phyloP scores from a whole-genome alignment of 2,888 invertebrate genomes.

The Acrocyrtus sp. region DNA sequence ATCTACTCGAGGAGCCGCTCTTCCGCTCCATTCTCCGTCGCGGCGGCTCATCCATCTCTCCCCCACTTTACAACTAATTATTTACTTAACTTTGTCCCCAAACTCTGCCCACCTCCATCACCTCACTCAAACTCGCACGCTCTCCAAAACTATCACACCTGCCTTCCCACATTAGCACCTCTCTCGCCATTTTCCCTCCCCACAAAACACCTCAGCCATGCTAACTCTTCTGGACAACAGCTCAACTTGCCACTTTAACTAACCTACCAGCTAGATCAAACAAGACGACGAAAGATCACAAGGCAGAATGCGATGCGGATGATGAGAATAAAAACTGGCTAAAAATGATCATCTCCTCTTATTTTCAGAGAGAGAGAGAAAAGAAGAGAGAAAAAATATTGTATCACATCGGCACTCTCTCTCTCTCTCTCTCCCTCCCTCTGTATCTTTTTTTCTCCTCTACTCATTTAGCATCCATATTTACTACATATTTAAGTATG shows the following conservation, averaged over 20 bases:
- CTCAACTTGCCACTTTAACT: too few relatives aligned
- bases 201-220: not conserved
- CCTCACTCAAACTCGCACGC: not conserved
- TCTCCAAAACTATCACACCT: not conserved
- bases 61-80: not conserved
- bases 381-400: too few relatives aligned
- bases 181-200: not conserved
- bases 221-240: too few relatives aligned
- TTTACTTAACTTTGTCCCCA: not conserved
- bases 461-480: too few relatives aligned
- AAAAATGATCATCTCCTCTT: slow-evolving; percentile 39
- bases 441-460: not conserved
- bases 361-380: slow-evolving; percentile 22
- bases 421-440: not conserved
- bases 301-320: slow-evolving; percentile 7
- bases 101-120: not conserved
- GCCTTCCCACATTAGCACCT: not conserved
- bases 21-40: slow-evolving; percentile 52
- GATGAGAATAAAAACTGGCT: slow-evolving; percentile 47
- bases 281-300: slow-evolving; percentile 21
- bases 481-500: too few relatives aligned
- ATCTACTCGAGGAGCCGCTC: slow-evolving; percentile 57
- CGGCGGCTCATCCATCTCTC: slow-evolving; percentile 35
- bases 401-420: slow-evolving; percentile 5
- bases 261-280: too few relatives aligned